These are phyloP conservation scores for Drosophila subpulchrella DNA, from an alignment of 1,140 invertebrate species.

Conservation along the genomic window DNA sequence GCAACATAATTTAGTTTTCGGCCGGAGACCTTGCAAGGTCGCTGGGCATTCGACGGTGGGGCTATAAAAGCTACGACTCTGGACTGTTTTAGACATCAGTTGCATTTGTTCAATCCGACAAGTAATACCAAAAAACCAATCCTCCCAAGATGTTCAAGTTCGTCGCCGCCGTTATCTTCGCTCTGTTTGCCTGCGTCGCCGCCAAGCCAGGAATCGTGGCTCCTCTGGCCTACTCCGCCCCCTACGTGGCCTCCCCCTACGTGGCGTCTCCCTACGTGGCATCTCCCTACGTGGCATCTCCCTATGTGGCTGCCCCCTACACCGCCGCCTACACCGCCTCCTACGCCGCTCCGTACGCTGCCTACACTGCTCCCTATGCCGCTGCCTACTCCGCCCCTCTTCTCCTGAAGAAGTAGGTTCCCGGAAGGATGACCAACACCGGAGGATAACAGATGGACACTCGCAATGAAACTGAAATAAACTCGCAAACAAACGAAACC, in stretches of 20 bases:
- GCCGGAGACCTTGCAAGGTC: conserved; percentile 51
- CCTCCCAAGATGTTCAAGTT: conserved; percentile 78
- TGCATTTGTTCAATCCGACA: conserved; percentile 62
- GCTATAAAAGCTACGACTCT: conserved; percentile 44
- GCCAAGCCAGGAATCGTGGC: conserved; percentile 79
- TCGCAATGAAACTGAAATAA: conserved; percentile 42
- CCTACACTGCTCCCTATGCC: conserved; percentile 53
- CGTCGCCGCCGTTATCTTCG: conserved; percentile 66
- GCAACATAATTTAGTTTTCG: conserved; percentile 31
- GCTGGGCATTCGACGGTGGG: conserved; percentile 4
- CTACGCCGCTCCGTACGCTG: conserved; percentile 51
- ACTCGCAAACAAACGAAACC: conserved; percentile 29
- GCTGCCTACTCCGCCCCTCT: conserved; percentile 44
- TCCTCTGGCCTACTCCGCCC: conserved; percentile 71
- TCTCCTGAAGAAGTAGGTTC: conserved; percentile 69
- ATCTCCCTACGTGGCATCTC: conserved; percentile 64
- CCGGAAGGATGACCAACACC: background rate
- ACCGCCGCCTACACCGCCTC: conserved; percentile 42
- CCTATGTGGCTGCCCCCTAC: conserved; percentile 62
- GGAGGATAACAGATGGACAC: conserved; percentile 18
- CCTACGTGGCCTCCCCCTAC: conserved; percentile 61
- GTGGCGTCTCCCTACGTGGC: conserved; percentile 65
- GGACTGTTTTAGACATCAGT: conserved; percentile 55
- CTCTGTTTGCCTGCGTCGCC: conserved; percentile 64
- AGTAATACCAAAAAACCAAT: conserved; percentile 33